Percentiles rank a stretch among this genome's conserved stretches.
Conservation (phyloP, 2,888 invertebrate genomes). For the Anthophora plumipes region DNA sequence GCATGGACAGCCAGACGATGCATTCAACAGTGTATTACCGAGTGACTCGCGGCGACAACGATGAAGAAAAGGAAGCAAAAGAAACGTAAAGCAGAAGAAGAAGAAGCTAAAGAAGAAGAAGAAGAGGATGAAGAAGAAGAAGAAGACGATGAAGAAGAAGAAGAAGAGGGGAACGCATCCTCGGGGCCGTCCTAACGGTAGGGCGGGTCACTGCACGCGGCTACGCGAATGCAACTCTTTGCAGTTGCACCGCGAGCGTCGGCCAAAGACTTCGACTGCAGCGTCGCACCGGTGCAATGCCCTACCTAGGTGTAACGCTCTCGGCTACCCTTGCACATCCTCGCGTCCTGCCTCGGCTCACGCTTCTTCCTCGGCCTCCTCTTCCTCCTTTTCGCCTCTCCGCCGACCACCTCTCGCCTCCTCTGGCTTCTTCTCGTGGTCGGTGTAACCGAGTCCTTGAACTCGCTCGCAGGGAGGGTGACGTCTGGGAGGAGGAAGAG, state of each 20-base stretch:
- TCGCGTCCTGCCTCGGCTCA: constrained; percentile 60
- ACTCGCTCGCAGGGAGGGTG: constrained; percentile 69
- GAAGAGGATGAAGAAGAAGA: constrained; percentile 31
- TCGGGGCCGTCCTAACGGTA: constrained; percentile 85
- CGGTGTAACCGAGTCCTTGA: constrained; percentile 75
- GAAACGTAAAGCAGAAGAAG: constrained; percentile 38
- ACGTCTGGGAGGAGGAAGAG: constrained; percentile 52
- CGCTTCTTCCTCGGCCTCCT: constrained; percentile 44
- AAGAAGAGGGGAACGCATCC: constrained; percentile 80
- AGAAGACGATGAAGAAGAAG: constrained; percentile 56
- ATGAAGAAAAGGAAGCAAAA: constrained; percentile 38
- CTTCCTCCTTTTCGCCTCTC: constrained; percentile 56
- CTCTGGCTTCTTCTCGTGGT: neutral
- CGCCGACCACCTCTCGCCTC: constrained; percentile 17
- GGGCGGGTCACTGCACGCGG: constrained; percentile 85
- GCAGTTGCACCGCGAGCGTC: constrained; percentile 75
- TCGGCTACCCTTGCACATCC: constrained; percentile 78
- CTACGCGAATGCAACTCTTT: constrained; percentile 77
- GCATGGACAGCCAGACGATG: constrained; percentile 55
- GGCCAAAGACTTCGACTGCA: constrained; percentile 80
- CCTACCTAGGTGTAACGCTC: constrained; percentile 83
- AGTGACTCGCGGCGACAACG: constrained; percentile 4
- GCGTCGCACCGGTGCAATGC: constrained; percentile 81
- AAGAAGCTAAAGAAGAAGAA: constrained; percentile 35
- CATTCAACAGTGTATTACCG: neutral